phyloP scores from a whole-genome alignment of 1,140 invertebrate genomes.

The Pogonomyrmex barbatus region DNA sequence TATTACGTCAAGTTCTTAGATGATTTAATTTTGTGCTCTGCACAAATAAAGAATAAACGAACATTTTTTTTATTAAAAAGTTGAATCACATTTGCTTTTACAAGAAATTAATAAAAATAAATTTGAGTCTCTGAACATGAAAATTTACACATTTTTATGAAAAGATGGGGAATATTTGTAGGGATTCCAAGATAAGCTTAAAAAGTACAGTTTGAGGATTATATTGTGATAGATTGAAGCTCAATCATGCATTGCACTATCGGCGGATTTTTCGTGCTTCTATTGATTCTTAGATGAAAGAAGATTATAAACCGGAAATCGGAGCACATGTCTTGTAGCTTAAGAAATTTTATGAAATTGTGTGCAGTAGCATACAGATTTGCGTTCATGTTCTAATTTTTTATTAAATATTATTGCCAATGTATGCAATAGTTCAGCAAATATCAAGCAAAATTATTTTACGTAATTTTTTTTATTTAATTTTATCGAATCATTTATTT shows the following conservation, averaged over 20 bases:
- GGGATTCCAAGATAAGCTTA: constrained; percentile 82
- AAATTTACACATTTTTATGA: constrained; percentile 79
- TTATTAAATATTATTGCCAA: not conserved
- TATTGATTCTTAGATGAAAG: constrained; percentile 71
- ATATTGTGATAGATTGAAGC: constrained; percentile 80
- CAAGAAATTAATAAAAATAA: constrained; percentile 7
- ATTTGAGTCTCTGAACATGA: not conserved
- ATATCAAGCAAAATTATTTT: not conserved
- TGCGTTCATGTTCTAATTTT: not conserved
- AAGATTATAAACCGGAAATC: constrained; percentile 55
- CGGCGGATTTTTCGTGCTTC: constrained; percentile 73
- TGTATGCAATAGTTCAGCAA: not conserved
- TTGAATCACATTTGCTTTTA: not conserved
- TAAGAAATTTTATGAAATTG: not conserved
- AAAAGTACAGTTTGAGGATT: constrained; percentile 84
- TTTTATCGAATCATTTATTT: not conserved
- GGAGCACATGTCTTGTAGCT: not conserved
- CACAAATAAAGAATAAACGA: not conserved
- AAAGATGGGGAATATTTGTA: constrained; percentile 77
- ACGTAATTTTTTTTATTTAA: not conserved
- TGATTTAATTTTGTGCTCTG: constrained; percentile 1
- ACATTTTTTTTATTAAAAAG: not conserved
- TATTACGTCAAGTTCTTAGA: not conserved
- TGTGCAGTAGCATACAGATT: not conserved
- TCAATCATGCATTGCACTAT: constrained; percentile 84